Conservation (phyloP, 2,113 vertebrate genomes). For the Pelvicachromis taeniatus region DNA sequence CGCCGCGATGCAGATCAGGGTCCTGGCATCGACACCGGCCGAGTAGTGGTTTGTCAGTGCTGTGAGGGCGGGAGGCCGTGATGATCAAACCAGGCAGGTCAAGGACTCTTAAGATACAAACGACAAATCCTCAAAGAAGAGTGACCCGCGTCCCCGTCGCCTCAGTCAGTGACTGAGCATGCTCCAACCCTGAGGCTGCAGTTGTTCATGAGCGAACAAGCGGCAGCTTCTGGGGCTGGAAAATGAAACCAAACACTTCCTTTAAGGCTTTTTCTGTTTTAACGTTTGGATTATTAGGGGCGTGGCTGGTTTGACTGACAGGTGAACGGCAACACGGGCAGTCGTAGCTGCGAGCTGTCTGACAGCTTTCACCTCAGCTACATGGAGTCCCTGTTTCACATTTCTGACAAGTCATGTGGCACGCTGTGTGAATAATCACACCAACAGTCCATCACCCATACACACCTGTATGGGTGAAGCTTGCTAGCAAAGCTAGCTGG, state of each 20-base stretch:
- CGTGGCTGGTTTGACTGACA: neutral
- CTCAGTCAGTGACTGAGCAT: neutral
- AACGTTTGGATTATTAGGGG: neutral
- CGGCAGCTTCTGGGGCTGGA: neutral
- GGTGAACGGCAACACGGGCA: neutral
- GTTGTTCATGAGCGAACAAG: accelerated
- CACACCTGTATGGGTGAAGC: neutral
- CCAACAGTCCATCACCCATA: neutral
- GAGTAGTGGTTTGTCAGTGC: neutral
- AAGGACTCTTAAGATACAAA: neutral
- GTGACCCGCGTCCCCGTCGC: neutral
- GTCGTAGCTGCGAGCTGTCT: neutral
- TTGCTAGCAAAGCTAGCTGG: neutral
- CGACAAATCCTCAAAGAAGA: neutral
- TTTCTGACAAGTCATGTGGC: neutral
- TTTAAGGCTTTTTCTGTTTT: neutral
- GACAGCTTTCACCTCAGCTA: neutral
- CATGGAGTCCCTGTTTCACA: neutral
- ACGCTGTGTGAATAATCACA: neutral
- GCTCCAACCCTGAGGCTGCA: neutral
- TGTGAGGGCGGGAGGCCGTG: neutral
- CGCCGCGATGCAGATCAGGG: neutral
- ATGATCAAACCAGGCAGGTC: neutral
- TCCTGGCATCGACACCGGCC: neutral
- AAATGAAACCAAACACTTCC: neutral